Evolutionary conservation across 2,797 vertebrate genomes (phyloP), one percentile per base, ranked within the genome.

Genomic region (Darevskia nairensis): DNA sequence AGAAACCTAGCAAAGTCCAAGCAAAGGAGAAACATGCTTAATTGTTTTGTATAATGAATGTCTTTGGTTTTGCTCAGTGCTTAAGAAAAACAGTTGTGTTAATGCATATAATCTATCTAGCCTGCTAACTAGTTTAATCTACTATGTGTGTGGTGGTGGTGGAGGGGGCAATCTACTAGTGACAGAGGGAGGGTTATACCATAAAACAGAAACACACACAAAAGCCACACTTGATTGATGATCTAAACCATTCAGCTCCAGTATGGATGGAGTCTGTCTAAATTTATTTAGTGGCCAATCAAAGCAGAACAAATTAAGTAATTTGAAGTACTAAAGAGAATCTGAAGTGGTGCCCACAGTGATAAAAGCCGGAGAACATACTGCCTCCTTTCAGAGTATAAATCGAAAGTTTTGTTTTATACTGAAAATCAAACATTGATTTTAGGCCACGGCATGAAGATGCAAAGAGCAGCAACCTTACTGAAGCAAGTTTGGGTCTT

Each of bases 71-170:
- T 91, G 88, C 61, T 44, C 86, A 90, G 89, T 79, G 59, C 88
- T 95, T 94, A 90, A 93, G 90, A 89, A 92, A 94, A 96, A 94
- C 87, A 82, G 71, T 77, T 74, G 91, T 95, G 92, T 95, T 96
- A 96, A 96, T 94, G 90, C 90, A 89, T 94, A 95, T 95, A 96
- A 96, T 96, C 95, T 96, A 95, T 96, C 95, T 93, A 94, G 94
- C 94, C 93, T 95, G 94, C 92, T 97, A 97, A 97, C 96, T 96
- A 96, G 95, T 95, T 97, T 96, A 96, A 97, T 96, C 95, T 94
- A 96, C 96, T 93, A 90, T 88, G 90, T 94, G 94, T 94, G 96
- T 94, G 95, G 25, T 27, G 27, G 6, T 29, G 55, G 68, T 41
- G 35, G 35, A 19, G 71, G 94, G 96, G 95, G 87, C 92, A 94